Percentiles rank a stretch among this genome's conserved stretches.
Evolutionary conservation across 2,797 vertebrate species (phyloP).

Genomic region (Jordanella pulchra): DNA sequence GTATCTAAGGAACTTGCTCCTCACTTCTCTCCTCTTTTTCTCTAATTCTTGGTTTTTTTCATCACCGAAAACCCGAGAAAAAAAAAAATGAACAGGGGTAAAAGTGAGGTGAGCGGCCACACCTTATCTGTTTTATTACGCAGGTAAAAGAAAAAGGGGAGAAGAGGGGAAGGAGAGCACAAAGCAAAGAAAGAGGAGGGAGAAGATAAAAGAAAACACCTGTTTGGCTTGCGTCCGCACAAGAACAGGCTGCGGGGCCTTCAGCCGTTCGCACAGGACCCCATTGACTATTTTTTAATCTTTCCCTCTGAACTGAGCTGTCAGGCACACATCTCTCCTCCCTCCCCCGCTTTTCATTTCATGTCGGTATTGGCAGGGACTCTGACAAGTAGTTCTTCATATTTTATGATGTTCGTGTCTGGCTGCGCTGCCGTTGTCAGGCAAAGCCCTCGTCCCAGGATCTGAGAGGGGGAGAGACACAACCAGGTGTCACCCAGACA

Average conservation of each 20-base stretch:
- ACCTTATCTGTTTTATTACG: slow-evolving; percentile 64
- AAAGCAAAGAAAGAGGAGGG: slow-evolving; percentile 61
- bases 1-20: slow-evolving; percentile 21
- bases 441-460: slow-evolving; percentile 90
- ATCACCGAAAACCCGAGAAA: slow-evolving; percentile 7
- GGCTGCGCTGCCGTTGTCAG: slow-evolving; percentile 88
- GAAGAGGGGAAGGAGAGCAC: slow-evolving; percentile 66
- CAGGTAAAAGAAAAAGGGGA: slow-evolving; percentile 51
- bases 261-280: slow-evolving; percentile 79
- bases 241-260: slow-evolving; percentile 67
- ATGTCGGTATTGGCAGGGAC: slow-evolving; percentile 88
- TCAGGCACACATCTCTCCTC: slow-evolving; percentile 63
- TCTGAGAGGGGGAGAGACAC: slow-evolving; percentile 94
- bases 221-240: slow-evolving; percentile 82
- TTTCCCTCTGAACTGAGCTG: slow-evolving; percentile 80
- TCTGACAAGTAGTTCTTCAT: slow-evolving; percentile 96
- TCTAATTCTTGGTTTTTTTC: slow-evolving; percentile 53
- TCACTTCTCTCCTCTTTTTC: slow-evolving; percentile 44
- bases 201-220: slow-evolving; percentile 86
- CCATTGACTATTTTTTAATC: slow-evolving; percentile 75
- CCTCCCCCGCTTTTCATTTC: slow-evolving; percentile 79
- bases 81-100: slow-evolving; percentile 27
- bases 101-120: slow-evolving; percentile 53
- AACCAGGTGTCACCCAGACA: slow-evolving; percentile 96
- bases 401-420: slow-evolving; percentile 97